phyloP scores from a whole-genome alignment of 2,113 vertebrate genomes.

The Tringa solitaria region DNA sequence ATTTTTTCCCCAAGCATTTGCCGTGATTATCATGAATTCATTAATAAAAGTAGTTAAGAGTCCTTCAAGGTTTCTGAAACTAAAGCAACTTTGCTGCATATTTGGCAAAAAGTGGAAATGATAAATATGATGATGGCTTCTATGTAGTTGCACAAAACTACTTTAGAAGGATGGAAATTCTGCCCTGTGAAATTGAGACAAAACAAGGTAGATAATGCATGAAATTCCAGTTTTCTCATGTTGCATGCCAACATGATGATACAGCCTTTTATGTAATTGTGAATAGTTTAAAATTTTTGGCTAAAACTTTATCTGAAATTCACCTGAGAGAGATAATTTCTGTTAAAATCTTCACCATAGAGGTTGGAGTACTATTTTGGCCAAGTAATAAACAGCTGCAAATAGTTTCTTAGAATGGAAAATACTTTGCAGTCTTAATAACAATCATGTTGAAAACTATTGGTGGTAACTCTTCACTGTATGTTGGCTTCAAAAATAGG shows the following conservation, averaged over 20 bases:
- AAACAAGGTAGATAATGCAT: neutral
- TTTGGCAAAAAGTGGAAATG: neutral
- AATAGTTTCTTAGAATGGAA: neutral
- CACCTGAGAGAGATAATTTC: neutral
- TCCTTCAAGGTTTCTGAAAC: neutral
- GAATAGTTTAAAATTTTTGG: neutral
- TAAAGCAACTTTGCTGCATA: neutral
- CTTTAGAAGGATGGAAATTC: neutral
- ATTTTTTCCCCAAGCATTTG: neutral
- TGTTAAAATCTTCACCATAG: neutral
- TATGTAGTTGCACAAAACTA: neutral
- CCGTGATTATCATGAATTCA: neutral
- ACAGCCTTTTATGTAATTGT: neutral
- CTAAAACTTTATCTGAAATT: neutral
- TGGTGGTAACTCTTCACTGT: too few relatives aligned
- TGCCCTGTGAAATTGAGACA: neutral
- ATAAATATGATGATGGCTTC: neutral
- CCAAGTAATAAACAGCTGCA: neutral
- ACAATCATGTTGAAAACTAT: neutral
- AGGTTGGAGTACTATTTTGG: neutral
- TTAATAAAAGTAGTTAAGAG: neutral
- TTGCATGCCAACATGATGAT: neutral
- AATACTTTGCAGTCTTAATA: neutral
- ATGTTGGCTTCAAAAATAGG: fast-evolving
- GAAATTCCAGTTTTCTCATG: neutral